phyloP scores from a whole-genome alignment of 2,888 invertebrate genomes.

The Idaea straminata region DNA sequence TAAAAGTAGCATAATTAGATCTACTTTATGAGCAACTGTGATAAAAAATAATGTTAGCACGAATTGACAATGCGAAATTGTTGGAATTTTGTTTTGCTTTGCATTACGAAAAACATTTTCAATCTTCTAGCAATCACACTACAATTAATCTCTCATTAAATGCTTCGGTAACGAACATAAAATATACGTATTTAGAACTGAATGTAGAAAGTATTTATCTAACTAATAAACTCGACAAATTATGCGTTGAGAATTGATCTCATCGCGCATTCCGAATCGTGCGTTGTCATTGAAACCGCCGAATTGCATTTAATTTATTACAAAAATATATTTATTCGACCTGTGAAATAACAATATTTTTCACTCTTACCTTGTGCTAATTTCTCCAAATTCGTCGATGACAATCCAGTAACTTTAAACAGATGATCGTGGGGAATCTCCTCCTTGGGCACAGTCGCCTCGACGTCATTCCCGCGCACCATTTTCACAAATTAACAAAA shows the following conservation, averaged over 20 bases:
- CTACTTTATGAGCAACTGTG: no score
- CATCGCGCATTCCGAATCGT: background rate
- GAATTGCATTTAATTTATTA: background rate
- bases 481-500: constrained; percentile 42
- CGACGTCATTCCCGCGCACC: constrained; percentile 44
- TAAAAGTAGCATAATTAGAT: no score
- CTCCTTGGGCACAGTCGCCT: constrained; percentile 39
- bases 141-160: background rate
- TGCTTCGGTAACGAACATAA: background rate
- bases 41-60: no score
- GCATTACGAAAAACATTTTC: background rate
- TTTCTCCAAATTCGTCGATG: constrained; percentile 64
- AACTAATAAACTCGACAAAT: background rate
- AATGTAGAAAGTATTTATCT: background rate
- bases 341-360: background rate
- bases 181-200: background rate
- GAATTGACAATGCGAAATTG: background rate
- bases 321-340: background rate
- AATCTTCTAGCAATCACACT: background rate
- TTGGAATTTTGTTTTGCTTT: background rate
- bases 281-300: background rate
- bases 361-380: constrained; percentile 57
- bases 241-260: background rate
- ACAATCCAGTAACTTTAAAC: constrained; percentile 67
- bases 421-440: constrained; percentile 69